These are phyloP conservation scores for Oreortyx pictus DNA, from an alignment of 2,797 vertebrate genomes.

Conservation along the genomic window DNA sequence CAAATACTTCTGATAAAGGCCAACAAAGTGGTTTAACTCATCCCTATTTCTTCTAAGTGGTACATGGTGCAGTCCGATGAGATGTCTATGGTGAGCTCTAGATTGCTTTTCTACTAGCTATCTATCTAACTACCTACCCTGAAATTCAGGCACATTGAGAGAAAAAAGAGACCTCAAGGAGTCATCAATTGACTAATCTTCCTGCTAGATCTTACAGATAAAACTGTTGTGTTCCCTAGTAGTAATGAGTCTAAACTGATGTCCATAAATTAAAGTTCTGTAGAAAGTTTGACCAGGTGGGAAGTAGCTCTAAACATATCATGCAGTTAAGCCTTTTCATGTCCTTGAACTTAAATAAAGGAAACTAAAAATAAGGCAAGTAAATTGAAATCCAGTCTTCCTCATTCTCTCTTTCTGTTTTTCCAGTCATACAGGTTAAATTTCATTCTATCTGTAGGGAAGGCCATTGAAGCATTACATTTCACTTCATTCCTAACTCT, in stretches of 20 bases:
- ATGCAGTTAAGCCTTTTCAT: background rate
- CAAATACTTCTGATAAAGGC: rapidly evolving
- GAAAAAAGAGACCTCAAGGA: background rate
- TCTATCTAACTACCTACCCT: rapidly evolving
- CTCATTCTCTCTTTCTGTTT: background rate
- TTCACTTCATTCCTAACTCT: background rate
- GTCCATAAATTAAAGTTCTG: background rate
- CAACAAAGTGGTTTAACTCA: background rate
- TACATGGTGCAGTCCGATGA: rapidly evolving
- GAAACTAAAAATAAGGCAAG: background rate
- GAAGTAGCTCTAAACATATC: background rate
- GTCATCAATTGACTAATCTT: background rate
- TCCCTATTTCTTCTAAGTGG: background rate
- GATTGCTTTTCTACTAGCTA: rapidly evolving
- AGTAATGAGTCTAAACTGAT: background rate
- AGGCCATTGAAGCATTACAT: background rate
- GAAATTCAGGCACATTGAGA: rapidly evolving
- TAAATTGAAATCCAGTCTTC: background rate
- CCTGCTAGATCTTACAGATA: background rate
- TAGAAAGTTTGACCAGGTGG: background rate
- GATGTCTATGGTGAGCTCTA: background rate
- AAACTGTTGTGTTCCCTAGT: background rate
- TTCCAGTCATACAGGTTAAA: background rate
- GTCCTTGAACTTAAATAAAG: background rate
- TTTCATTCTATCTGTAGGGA: background rate